Evolutionary conservation across 2,888 invertebrate genomes (phyloP), one percentile per base, ranked within the genome.

Genomic region (Asteroscopus sphinx): DNA sequence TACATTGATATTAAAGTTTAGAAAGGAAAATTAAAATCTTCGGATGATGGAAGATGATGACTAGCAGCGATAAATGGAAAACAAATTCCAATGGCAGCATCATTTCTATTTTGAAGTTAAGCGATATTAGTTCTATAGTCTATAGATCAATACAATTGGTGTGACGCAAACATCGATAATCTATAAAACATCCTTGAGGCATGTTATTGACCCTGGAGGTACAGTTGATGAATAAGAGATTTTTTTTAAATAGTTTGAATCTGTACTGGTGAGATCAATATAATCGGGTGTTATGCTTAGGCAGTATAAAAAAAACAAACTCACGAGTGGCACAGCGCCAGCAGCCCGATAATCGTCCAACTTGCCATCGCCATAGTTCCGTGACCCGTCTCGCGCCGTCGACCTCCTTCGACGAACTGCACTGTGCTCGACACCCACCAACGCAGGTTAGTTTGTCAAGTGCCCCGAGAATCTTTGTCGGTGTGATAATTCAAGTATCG

Each of bases 251-350:
- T 40, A n/a, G n/a, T 41, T 46, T 13, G 11, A 47, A 33, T 17
- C 33, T 8, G 8, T n/a, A 21, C n/a, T n/a, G 57, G 52, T 70
- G 68, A 67, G 57, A 48, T 53, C 77, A 76, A 72, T 65, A 64
- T 59, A 66, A 68, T 57, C 35, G 30, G 68, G 1, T 73, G 21
- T 56, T 48, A 28, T 37, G 17, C 9, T 25, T 15, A 40, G 44
- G 12, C 9, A 39, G 35, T 60, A 64, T 82, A 79, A 81, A 78
- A n/a, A 72, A 80, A 77, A 68, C 46, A 70, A 53, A 91, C 93
- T 93, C 73, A 93, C 93, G 81, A 80, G 56, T 90, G 88, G 81
- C 86, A 83, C 51, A 92, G 73, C 60, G 89, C 89, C 68, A 92
- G 79, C 51, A 89, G 73, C 62, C 80, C 85, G 81, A 93, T 81